Conservation (phyloP, 2,113 vertebrate species). For the Manacus vitellinus region DNA sequence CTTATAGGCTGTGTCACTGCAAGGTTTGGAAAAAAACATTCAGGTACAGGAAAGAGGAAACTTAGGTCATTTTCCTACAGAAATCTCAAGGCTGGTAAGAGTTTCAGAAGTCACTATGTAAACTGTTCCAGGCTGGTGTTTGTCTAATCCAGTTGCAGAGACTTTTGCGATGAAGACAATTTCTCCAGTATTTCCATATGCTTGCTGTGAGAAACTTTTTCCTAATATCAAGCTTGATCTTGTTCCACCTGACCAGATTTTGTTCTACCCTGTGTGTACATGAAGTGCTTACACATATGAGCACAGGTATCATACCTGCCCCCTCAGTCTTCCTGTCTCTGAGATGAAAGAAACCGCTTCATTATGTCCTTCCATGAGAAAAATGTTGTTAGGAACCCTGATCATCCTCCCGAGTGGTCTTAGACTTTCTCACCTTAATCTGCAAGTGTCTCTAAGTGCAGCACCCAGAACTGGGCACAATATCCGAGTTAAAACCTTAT, state of each 20-base stretch:
- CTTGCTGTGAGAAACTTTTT: neutral
- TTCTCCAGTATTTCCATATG: neutral
- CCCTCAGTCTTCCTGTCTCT: neutral
- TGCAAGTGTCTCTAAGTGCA: accelerated
- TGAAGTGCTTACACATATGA: neutral
- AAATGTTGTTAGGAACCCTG: neutral
- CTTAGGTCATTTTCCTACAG: neutral
- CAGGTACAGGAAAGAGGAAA: neutral
- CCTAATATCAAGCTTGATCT: neutral
- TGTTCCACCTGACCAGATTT: neutral
- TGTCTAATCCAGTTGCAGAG: neutral
- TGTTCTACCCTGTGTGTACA: neutral
- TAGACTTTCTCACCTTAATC: neutral
- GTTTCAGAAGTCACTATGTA: neutral
- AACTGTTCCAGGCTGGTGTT: neutral
- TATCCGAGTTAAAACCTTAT: neutral
- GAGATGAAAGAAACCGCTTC: neutral
- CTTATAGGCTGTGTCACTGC: neutral
- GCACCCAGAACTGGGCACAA: neutral
- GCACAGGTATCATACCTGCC: neutral
- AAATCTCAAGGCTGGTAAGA: neutral
- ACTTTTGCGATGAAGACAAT: neutral
- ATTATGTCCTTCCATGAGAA: neutral
- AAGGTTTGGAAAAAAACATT: neutral
- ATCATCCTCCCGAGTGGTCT: neutral